Evolutionary conservation across 2,797 vertebrate genomes (phyloP).

Genomic region (Prionace glauca): DNA sequence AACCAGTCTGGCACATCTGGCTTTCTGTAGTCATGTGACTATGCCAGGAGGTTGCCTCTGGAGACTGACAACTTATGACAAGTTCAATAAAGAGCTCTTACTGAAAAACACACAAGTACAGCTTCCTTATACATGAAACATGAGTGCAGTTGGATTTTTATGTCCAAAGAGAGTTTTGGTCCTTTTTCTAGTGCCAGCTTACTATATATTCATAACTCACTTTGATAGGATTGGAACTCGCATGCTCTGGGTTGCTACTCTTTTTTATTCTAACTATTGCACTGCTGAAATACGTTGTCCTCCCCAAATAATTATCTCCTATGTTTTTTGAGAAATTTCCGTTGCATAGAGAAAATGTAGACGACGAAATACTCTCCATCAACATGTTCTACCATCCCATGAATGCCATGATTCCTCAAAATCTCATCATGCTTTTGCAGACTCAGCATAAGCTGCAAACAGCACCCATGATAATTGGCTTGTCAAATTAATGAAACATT

Average conservation of each 20-base stretch:
- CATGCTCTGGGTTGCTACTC: not conserved
- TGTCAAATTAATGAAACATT: not conserved
- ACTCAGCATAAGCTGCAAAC: not conserved
- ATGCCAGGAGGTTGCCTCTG: too few relatives aligned
- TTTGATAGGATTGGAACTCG: not conserved
- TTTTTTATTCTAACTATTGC: not conserved
- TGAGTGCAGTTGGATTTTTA: not conserved
- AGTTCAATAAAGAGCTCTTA: too few relatives aligned
- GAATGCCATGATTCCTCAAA: not conserved
- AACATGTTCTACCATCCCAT: not conserved
- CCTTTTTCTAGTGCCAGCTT: not conserved
- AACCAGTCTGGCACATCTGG: too few relatives aligned
- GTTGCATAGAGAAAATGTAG: not conserved
- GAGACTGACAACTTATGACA: too few relatives aligned
- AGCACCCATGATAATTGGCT: too few relatives aligned
- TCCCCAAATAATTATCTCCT: not conserved
- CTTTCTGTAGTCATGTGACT: too few relatives aligned
- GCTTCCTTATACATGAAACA: too few relatives aligned
- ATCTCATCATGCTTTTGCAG: not conserved
- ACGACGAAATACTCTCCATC: not conserved
- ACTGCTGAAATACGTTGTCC: not conserved
- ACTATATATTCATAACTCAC: not conserved
- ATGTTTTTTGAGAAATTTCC: not conserved
- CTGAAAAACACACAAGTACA: too few relatives aligned
- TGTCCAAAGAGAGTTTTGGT: not conserved